Evolutionary conservation across 2,797 vertebrate species (phyloP).

Genomic region (Typhlichthys eigenmanni): DNA sequence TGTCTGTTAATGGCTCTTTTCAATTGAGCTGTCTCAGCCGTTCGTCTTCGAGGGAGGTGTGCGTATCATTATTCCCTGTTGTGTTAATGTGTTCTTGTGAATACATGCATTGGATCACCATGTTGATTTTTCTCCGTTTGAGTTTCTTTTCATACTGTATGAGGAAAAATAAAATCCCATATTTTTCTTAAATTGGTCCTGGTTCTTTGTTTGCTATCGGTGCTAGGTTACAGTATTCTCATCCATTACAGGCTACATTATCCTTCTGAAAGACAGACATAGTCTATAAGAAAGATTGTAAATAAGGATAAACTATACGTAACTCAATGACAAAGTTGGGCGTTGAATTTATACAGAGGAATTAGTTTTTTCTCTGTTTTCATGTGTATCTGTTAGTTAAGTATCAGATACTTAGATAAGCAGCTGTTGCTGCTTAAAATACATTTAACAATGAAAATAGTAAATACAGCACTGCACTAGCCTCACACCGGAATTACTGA

Average conservation of each 20-base stretch:
- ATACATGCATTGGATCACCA: conserved; percentile 33
- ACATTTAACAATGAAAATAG: no score
- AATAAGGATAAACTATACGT: no score
- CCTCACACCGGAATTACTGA: no score
- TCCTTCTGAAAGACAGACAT: not conserved
- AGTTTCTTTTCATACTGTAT: conserved; percentile 27
- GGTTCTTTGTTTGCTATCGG: not conserved
- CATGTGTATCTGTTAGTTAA: no score
- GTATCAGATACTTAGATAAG: no score
- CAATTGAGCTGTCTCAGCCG: not conserved
- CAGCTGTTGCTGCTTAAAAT: no score
- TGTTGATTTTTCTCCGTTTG: conserved; percentile 28
- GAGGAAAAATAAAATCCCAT: conserved; percentile 62
- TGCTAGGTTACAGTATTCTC: not conserved
- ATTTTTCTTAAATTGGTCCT: conserved; percentile 44
- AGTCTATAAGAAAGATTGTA: no score
- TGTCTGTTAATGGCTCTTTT: conserved; percentile 3
- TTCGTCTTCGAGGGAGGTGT: no score
- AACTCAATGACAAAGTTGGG: no score
- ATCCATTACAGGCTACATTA: conserved; percentile 14
- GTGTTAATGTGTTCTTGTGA: conserved; percentile 24
- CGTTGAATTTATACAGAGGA: no score
- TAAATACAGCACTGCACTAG: no score
- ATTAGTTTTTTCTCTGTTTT: no score
- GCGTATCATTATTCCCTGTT: conserved; percentile 1